Evolutionary conservation across 2,113 vertebrate species (phyloP), one percentile per base, ranked within the genome.

Genomic region (Xyrauchen texanus): DNA sequence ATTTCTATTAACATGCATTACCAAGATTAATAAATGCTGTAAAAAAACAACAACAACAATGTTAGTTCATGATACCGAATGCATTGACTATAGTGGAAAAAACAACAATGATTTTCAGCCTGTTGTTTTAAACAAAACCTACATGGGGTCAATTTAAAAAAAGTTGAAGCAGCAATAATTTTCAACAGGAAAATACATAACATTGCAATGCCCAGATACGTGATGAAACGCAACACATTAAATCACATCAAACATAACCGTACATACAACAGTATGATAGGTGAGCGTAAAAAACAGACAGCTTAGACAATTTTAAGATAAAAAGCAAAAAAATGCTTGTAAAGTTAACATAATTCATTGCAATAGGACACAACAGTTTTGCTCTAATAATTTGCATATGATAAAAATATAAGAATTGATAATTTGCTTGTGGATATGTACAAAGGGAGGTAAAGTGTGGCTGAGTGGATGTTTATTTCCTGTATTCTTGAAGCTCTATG

Each of bases 161-260:
- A 53, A 72, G 8, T 34, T 53, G 6, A 42, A 68, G 66, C 10
- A 60, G 60, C 45, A 76, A 61, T 58, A 1, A 34, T 34, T 34
- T 34, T 82, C 46, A 76, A 42, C 71, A 80, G 76, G 84, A 85
- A 53, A 68, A 76, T 6, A 70, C 60, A 76, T 68, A 68, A 51
- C 72, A 83, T 60, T 53, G 77, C 65, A 78, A 83, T 85, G 75
- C 85, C 83, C 81, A 83, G 70, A 79, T 79, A 82, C 55, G 57
- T 12, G 55, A 79, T 57, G 21, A 67, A 84, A 76, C 69, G 3
- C 21, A 34, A 34, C 21, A 34, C 21, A 34, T 34, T 34, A 1
- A 34, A 34, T 34, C 21, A 34, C 21, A 34, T 34, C 21, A 34
- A 34, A 34, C 21, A 34, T 34, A 34, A 34, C 21, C 3, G 21